A percentile compares a stretch with the other conserved stretches of the same genome.
phyloP scores from a whole-genome alignment of 92 coral and sea anemone species.

The Paramuricea clavata region DNA sequence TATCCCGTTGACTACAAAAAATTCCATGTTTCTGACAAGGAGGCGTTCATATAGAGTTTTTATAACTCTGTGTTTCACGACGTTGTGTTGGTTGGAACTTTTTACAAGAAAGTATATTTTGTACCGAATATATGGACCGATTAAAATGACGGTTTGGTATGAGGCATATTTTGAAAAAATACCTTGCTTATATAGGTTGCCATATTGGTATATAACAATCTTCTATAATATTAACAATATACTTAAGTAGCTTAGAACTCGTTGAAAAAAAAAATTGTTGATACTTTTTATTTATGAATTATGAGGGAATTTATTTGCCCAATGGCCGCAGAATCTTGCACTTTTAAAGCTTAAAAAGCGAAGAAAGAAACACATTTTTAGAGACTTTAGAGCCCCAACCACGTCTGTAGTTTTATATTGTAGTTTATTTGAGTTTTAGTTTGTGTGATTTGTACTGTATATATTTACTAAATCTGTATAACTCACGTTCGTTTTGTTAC shows the following conservation, averaged over 20 bases:
- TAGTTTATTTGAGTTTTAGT: neutral
- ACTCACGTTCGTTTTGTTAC: neutral
- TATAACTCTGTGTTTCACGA: neutral
- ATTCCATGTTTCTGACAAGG: constrained; percentile 83
- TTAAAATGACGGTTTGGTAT: neutral
- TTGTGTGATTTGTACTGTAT: constrained; percentile 1
- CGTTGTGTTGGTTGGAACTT: neutral
- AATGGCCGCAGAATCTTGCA: too few species aligned
- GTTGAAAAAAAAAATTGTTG: too few species aligned
- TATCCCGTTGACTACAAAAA: constrained; percentile 81
- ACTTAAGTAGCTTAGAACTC: too few species aligned
- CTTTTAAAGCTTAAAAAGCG: too few species aligned
- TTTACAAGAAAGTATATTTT: neutral
- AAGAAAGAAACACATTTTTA: neutral
- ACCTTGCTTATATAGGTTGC: neutral
- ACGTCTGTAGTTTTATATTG: neutral
- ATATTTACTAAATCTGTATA: too few species aligned
- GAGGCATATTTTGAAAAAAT: neutral
- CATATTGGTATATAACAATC: neutral
- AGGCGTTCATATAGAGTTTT: constrained; percentile 88
- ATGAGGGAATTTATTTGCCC: too few species aligned
- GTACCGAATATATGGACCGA: neutral
- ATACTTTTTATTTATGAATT: too few species aligned
- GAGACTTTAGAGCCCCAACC: neutral
- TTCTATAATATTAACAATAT: too few species aligned